A percentile compares a stretch with the other conserved stretches of the same genome.
Evolutionary conservation across 53 echinoderm and acorn worm genomes (phyloP).

Genomic region (Holothuria leucospilota): DNA sequence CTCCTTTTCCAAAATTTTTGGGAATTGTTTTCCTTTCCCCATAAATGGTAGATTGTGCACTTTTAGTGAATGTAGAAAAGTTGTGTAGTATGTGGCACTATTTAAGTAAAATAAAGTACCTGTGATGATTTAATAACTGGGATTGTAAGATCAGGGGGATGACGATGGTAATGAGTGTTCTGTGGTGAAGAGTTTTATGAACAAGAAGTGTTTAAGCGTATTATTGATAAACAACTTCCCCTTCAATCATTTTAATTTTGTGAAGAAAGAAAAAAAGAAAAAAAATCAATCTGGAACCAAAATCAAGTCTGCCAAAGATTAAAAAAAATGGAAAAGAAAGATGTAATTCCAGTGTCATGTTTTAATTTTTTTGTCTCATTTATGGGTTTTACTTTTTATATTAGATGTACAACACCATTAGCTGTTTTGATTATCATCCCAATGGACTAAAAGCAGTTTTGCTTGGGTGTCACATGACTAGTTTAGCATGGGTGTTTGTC

Average conservation of each 20-base stretch:
- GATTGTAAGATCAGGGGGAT: neutral
- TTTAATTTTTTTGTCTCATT: neutral
- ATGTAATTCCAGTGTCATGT: neutral
- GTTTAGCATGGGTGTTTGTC: too few species aligned
- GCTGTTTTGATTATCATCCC: too few species aligned
- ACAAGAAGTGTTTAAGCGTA: slow-evolving; percentile 19
- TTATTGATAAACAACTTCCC: slow-evolving; percentile 36
- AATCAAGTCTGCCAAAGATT: slow-evolving; percentile 58
- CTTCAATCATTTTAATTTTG: slow-evolving; percentile 41
- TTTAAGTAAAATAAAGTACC: slow-evolving; percentile 14
- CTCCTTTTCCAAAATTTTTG: too few species aligned
- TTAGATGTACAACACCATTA: too few species aligned
- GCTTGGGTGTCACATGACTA: too few species aligned
- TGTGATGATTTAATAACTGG: neutral
- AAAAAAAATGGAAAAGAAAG: slow-evolving; percentile 53
- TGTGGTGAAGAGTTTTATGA: slow-evolving; percentile 4
- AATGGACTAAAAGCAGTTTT: too few species aligned
- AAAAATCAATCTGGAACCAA: slow-evolving; percentile 46
- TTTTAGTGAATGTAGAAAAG: slow-evolving; percentile 38
- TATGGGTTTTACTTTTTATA: too few species aligned
- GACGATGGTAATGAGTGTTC: neutral
- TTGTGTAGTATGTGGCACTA: slow-evolving; percentile 36
- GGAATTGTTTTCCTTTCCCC: neutral
- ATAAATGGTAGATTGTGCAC: slow-evolving; percentile 36
- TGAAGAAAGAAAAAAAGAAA: slow-evolving; percentile 20